Base-by-base conservation (phyloP, 30 jellyfish, hydroid and myxozoan genomes). In the Hydractinia symbiolongicarpus region DNA sequence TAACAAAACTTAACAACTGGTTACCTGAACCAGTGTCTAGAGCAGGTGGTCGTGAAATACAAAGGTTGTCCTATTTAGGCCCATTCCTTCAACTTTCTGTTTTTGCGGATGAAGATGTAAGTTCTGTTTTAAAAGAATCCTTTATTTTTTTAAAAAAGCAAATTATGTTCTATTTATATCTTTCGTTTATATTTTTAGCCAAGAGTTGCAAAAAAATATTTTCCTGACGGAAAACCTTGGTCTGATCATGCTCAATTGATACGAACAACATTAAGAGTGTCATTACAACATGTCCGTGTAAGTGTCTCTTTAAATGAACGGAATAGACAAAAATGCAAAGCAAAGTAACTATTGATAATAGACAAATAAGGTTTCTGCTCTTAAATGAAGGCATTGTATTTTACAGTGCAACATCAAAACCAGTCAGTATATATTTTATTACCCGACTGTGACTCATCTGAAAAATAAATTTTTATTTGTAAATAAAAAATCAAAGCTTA, bases 51-150 rank as follows among this genome's bases (percentile, higher is more conserved):
- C 86, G 82, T 61, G 98, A 93, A 57, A 72, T 93, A 5, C 93
- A 93, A 57, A 81, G 15, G 62, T 86, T 93, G 4, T 87, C 98
- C 5, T 84, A 78, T 66, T 83, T 93, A 49, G 96, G 98, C 54
- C 96, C 98, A 15, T 87, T 93, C 67, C 76, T 93, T 50, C 95
- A 84, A 55, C 61, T 93, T 21, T 93, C 98, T n/a, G 89, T 93
- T 13, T 93, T 93, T 67, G 94, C 94, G n/a, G 95, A 81, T 49
- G 98, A 93, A 67, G 96, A 93, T 64, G 98, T 93, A 74, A 93
- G 96, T 85, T 8, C 44, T 30, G 19, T 6, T 67, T 40, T 13
- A 58, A 64, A 4, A 64, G 8, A 13, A 64, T 64, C 19, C 15
- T 11, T 70, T 4, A 11, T 53, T 14, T 51, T 61, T 56, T 61